Evolutionary conservation across 2,797 vertebrate species (phyloP).

Genomic region (Microctenopoma lineatum): DNA sequence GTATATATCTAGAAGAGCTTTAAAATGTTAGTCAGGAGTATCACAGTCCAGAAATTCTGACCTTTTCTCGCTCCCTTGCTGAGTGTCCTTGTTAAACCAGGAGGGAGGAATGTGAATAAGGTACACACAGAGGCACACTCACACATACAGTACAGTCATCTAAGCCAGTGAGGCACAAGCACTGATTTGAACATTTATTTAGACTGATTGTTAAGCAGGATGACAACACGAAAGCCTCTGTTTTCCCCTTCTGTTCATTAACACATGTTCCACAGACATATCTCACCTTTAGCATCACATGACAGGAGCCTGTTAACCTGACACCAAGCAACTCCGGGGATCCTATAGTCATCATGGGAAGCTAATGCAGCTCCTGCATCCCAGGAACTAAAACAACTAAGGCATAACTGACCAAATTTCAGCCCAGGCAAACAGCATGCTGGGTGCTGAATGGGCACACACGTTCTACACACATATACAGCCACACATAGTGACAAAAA

Average conservation of each 20-base stretch:
- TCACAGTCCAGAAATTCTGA: conserved; percentile 33
- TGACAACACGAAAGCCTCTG: background rate
- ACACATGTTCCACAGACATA: background rate
- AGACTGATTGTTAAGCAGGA: background rate
- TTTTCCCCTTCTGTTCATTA: background rate
- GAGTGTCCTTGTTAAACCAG: conserved; percentile 56
- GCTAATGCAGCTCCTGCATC: conserved; percentile 10
- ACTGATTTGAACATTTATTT: background rate
- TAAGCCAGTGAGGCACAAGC: background rate
- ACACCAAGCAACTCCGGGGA: background rate
- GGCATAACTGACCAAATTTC: conserved; percentile 20
- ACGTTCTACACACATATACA: conserved; percentile 11
- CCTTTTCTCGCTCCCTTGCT: conserved; percentile 31
- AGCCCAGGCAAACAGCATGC: conserved; percentile 20
- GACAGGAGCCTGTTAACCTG: background rate
- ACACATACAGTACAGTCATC: background rate
- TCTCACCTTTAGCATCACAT: too few relatives aligned
- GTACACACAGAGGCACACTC: background rate
- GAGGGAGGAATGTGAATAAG: conserved; percentile 28
- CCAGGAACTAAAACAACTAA: conserved; percentile 24
- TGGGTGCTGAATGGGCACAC: conserved; percentile 23
- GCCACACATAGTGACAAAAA: conserved; percentile 17
- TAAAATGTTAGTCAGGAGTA: conserved; percentile 52
- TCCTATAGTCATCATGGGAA: conserved; percentile 7
- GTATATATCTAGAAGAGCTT: conserved; percentile 30